Evolutionary conservation across 2,797 vertebrate genomes (phyloP).

Genomic region (Huso huso): DNA sequence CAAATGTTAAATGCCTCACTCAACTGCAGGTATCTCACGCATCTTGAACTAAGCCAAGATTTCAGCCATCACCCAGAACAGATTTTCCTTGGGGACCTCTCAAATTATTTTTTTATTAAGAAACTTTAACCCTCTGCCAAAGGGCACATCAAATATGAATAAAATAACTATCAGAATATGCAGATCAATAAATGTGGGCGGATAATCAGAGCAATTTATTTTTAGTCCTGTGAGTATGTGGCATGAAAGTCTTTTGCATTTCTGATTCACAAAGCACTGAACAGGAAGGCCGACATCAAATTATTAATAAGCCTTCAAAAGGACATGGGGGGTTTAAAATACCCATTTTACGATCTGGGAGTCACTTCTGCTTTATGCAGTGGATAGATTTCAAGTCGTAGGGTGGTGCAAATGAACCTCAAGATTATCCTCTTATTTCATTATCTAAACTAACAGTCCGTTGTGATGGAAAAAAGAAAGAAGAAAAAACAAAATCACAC

Average conservation of each 20-base stretch:
- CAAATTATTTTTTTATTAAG: conserved; percentile 40
- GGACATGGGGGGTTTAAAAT: too few species aligned
- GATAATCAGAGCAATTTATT: conserved; percentile 61
- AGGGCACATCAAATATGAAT: conserved; percentile 67
- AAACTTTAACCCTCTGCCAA: conserved; percentile 44
- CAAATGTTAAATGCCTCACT: too few species aligned
- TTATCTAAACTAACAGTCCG: not conserved
- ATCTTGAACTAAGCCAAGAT: conserved; percentile 18
- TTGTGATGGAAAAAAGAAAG: not conserved
- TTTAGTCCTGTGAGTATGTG: conserved; percentile 21
- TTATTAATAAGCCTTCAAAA: too few species aligned
- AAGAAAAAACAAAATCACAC: conserved; percentile 1
- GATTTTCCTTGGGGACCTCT: conserved; percentile 41
- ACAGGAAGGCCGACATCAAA: too few species aligned
- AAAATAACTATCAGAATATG: conserved; percentile 41
- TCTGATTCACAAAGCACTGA: conserved; percentile 6
- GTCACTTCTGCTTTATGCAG: too few species aligned
- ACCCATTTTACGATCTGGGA: too few species aligned
- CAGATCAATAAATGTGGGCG: conserved; percentile 48
- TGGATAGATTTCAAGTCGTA: too few species aligned
- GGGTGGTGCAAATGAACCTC: too few species aligned
- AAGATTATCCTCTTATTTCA: not conserved
- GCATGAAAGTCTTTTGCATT: conserved; percentile 29
- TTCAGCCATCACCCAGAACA: conserved; percentile 43
- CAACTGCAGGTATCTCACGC: too few species aligned